Conservation (phyloP, 2,888 invertebrate species). For the Chesias legatella region DNA sequence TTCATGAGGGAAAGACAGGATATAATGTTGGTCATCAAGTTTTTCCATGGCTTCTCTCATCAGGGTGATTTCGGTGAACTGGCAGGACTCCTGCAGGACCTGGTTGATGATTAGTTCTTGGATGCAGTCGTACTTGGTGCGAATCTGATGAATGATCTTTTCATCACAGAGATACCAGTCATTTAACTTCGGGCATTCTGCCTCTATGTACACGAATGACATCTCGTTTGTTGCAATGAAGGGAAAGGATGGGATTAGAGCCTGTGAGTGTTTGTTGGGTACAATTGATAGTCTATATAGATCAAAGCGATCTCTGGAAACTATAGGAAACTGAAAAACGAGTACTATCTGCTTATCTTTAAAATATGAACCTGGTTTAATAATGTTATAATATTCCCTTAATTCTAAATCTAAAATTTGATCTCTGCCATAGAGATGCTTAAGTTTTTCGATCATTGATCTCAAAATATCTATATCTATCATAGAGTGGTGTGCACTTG, state of each 20-base stretch:
- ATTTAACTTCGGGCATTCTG: no score
- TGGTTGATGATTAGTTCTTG: conserved; percentile 1
- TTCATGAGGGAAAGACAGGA: no score
- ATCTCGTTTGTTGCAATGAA: no score
- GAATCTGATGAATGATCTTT: no score
- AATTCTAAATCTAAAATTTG: no score
- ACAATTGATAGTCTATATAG: background rate
- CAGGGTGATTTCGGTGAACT: background rate
- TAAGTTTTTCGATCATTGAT: background rate
- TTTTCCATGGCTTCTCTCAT: background rate
- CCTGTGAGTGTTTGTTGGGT: background rate
- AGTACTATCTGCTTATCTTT: background rate
- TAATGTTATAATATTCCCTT: conserved; percentile 1
- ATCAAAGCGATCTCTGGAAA: background rate
- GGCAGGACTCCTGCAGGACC: no score
- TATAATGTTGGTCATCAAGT: background rate
- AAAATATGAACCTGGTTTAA: background rate
- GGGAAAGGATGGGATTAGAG: background rate
- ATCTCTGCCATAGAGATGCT: background rate
- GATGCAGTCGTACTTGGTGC: no score
- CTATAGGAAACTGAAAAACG: background rate
- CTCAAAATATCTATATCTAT: no score
- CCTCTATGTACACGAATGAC: no score
- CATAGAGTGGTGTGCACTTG: no score
- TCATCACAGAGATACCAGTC: no score